Conservation (phyloP, 1,140 invertebrate species). For the Zaprionus inermis region DNA sequence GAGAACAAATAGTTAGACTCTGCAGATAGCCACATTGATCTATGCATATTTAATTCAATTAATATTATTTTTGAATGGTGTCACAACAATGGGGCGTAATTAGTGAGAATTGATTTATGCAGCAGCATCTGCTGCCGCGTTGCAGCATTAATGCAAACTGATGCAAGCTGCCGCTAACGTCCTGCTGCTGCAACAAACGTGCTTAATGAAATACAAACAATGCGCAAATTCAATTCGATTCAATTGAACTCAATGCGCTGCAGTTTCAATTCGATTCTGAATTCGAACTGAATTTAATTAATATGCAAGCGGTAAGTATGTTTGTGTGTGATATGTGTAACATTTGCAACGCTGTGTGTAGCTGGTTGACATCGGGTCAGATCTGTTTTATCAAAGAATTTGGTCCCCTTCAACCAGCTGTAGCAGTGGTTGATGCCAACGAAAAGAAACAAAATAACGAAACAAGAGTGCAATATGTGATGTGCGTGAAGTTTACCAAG, state of each 20-base stretch:
- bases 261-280: too few relatives aligned
- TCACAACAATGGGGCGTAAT: constrained; percentile 64
- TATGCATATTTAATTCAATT: constrained; percentile 67
- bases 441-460: constrained; percentile 4
- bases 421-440: constrained; percentile 82
- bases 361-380: constrained; percentile 84
- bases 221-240: constrained; percentile 43
- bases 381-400: constrained; percentile 75
- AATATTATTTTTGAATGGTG: constrained; percentile 50
- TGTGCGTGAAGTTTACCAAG: not conserved
- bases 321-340: constrained; percentile 2
- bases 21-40: not conserved
- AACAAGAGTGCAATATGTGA: constrained; percentile 7
- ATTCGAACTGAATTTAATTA: constrained; percentile 48
- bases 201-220: constrained; percentile 73
- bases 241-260: constrained; percentile 43
- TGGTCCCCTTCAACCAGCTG: constrained; percentile 84
- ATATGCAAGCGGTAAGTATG: constrained; percentile 29
- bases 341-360: constrained; percentile 80
- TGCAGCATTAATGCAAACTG: constrained; percentile 30
- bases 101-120: constrained; percentile 75
- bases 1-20: not conserved
- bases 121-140: constrained; percentile 8
- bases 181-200: constrained; percentile 44
- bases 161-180: constrained; percentile 14